Conservation (phyloP, 1,140 invertebrate genomes). For the Diuraphis noxia region DNA sequence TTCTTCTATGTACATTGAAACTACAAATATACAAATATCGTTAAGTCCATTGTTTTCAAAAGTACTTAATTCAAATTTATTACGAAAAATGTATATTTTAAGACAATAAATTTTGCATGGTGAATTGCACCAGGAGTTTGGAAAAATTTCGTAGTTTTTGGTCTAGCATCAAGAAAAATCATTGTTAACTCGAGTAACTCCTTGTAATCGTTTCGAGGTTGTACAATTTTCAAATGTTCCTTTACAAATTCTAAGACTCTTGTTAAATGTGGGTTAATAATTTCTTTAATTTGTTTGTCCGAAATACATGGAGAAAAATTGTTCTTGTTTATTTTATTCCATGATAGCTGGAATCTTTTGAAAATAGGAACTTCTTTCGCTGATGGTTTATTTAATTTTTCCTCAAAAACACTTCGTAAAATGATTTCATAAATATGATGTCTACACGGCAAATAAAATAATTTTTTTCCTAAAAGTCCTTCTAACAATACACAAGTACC, state of each 20-base stretch:
- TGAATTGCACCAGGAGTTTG: slow-evolving; percentile 56
- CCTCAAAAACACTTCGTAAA: too few relatives aligned
- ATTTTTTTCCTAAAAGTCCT: too few relatives aligned
- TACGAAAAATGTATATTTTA: slow-evolving; percentile 5
- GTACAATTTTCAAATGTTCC: not conserved
- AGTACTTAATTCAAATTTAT: not conserved
- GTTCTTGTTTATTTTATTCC: too few relatives aligned
- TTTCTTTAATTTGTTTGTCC: too few relatives aligned
- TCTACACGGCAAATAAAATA: too few relatives aligned
- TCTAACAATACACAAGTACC: slow-evolving; percentile 41
- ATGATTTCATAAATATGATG: too few relatives aligned
- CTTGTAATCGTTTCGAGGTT: slow-evolving; percentile 59
- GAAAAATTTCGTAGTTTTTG: slow-evolving; percentile 58
- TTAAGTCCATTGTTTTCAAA: not conserved
- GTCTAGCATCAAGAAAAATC: slow-evolving; percentile 59
- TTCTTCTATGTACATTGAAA: not conserved
- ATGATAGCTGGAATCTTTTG: too few relatives aligned
- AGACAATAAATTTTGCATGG: slow-evolving; percentile 59
- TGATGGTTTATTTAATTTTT: too few relatives aligned
- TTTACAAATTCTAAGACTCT: not conserved
- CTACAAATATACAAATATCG: slow-evolving; percentile 13
- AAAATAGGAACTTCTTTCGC: too few relatives aligned
- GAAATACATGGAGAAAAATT: too few relatives aligned
- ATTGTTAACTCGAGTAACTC: slow-evolving; percentile 60
- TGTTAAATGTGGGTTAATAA: too few relatives aligned